Base-by-base conservation (phyloP, 2,797 vertebrate genomes). In the Pempheris klunzingeri region DNA sequence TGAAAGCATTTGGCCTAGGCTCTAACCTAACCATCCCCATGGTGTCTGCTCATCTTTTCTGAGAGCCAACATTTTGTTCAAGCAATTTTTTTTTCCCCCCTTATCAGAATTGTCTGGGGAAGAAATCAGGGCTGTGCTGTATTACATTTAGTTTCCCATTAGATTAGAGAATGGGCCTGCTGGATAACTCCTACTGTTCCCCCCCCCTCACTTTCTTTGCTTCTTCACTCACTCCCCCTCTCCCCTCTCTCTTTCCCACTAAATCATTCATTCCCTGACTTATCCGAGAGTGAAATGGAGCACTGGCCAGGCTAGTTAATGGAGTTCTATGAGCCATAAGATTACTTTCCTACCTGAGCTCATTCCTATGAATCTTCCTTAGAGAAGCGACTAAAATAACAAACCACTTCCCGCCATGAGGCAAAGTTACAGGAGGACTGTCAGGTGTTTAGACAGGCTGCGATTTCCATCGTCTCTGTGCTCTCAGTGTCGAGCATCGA, bases 241-340 rank as follows among this genome's bases (percentile, higher is more conserved):
- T 49, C 82, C 75, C 57, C 41, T 22, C 69, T 41, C 67, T 66
- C 74, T 67, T 81, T 57, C 62, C 71, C 80, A 64, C 79, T 87
- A 85, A 88, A 91, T 93, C 88, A 91, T 91, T 92, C 74, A 91
- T 93, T 91, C 83, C 64, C 75, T 28, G 74, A 88, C 88, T 89
- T 91, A 93, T 92, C 89, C 82, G 60, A 89, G 87, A 92, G 92
- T 92, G 90, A 94, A 93, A 94, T 93, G 85, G 88, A 92, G 90
- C 90, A 91, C 76, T 74, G 83, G 82, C 86, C 81, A 71, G 76
- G 86, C 88, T 91, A 83, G 92, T 93, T 95, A 94, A 93, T 94
- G 87, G 91, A 81, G 90, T 92, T 93, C 91, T 87, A 93, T 91
- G 93, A 93, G 93, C 90, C 92, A 83, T 93, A 89, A 86, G 85